phyloP scores from a whole-genome alignment of 2,888 invertebrate genomes.

The Tiliacea citrago region DNA sequence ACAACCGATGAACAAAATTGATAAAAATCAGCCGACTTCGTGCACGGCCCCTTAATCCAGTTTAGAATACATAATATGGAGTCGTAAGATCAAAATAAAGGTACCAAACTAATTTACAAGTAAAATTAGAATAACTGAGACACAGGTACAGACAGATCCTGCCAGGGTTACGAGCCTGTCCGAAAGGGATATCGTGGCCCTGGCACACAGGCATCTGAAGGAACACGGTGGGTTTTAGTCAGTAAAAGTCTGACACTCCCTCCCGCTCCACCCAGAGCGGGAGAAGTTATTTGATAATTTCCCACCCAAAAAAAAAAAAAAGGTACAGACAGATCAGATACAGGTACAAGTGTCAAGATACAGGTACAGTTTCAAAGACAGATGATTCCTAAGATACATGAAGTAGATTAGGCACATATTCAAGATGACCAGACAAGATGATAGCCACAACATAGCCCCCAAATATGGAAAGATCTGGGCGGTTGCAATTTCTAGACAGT shows the following conservation, averaged over 20 bases:
- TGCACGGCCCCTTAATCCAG: no score
- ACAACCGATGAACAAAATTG: no score
- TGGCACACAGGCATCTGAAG: no score
- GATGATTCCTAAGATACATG: neutral
- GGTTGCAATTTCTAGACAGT: conserved; percentile 1
- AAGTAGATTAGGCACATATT: neutral
- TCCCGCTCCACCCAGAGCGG: no score
- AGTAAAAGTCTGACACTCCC: no score
- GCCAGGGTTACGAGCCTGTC: no score
- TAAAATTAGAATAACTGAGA: neutral
- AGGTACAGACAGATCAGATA: neutral
- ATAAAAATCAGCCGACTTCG: no score
- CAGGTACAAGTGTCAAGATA: neutral
- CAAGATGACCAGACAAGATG: neutral
- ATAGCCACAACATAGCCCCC: neutral
- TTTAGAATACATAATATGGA: neutral
- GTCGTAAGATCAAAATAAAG: neutral
- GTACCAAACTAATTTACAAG: neutral
- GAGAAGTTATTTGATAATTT: no score
- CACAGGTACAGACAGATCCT: neutral
- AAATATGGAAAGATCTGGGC: conserved; percentile 2
- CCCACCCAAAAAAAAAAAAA: no score
- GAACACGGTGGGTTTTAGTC: no score
- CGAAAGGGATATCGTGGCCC: no score
- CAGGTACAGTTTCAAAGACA: neutral